Evolutionary conservation across 2,888 invertebrate genomes (phyloP).

Genomic region (Omphaloscelis lunosa): DNA sequence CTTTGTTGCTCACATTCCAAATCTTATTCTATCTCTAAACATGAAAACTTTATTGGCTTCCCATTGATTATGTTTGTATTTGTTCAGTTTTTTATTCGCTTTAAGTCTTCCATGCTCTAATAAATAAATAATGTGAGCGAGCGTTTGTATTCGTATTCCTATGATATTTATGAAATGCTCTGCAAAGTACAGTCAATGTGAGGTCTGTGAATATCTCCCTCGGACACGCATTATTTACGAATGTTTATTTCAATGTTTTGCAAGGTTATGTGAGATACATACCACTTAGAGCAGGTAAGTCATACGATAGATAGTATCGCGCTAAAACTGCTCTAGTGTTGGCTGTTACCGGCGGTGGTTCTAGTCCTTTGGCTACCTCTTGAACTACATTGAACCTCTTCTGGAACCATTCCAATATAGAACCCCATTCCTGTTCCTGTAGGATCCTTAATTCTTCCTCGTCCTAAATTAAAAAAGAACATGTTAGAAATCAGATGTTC

Average conservation of each 20-base stretch:
- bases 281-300: conserved; percentile 96
- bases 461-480: conserved; percentile 89
- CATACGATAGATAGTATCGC: conserved; percentile 95
- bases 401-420: conserved; percentile 97
- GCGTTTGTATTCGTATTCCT: not conserved
- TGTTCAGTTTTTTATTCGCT: not conserved
- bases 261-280: conserved; percentile 63
- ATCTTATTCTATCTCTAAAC: not conserved
- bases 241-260: conserved; percentile 8
- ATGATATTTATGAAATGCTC: not conserved
- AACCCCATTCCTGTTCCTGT: conserved; percentile 96
- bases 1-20: not conserved
- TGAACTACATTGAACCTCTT: conserved; percentile 94
- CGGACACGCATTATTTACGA: not conserved
- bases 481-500: not conserved
- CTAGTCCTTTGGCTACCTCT: conserved; percentile 93
- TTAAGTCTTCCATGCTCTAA: not conserved
- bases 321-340: conserved; percentile 93
- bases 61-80: not conserved
- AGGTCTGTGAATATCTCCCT: not conserved
- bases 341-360: conserved; percentile 92
- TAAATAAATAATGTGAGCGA: not conserved
- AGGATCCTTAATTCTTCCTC: conserved; percentile 94
- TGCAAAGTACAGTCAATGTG: not conserved
- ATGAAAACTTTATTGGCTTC: not conserved